Conservation (phyloP, 2,888 invertebrate genomes). For the Sialis fuliginosa region DNA sequence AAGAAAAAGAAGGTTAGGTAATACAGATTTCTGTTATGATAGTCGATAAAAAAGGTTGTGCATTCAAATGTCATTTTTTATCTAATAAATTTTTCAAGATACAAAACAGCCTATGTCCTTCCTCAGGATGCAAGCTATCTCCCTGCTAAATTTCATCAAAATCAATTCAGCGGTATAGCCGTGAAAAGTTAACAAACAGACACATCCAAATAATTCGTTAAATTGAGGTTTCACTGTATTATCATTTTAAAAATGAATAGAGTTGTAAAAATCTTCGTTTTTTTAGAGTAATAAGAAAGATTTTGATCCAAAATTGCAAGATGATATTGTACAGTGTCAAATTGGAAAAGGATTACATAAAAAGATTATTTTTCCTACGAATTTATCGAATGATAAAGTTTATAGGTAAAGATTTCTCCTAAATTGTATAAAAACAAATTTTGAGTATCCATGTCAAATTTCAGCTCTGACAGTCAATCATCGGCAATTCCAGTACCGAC, state of each 20-base stretch:
- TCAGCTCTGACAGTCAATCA: slow-evolving; percentile 44
- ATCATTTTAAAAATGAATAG: background rate
- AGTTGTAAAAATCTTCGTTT: background rate
- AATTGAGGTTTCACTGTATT: too few species aligned
- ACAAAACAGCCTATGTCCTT: too few species aligned
- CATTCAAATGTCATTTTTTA: too few species aligned
- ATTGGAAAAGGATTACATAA: slow-evolving; percentile 38
- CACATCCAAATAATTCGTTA: too few species aligned
- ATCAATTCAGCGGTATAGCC: too few species aligned
- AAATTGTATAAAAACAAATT: slow-evolving; percentile 11
- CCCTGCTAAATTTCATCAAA: too few species aligned
- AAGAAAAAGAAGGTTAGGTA: too few species aligned
- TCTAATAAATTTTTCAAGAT: too few species aligned
- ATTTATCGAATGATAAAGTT: slow-evolving; percentile 32
- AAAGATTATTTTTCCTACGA: slow-evolving; percentile 40
- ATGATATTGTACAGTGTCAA: slow-evolving; percentile 38
- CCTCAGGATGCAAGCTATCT: too few species aligned
- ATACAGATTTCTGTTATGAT: too few species aligned
- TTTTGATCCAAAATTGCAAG: slow-evolving; percentile 36
- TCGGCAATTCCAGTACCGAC: slow-evolving; percentile 77
- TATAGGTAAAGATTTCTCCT: slow-evolving; percentile 23
- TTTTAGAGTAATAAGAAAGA: slow-evolving; percentile 40
- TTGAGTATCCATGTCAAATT: slow-evolving; percentile 12
- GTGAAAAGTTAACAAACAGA: too few species aligned
- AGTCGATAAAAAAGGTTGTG: too few species aligned